These are phyloP conservation scores for Dreissena rostriformis DNA, from an alignment of 1,140 invertebrate species.

Conservation along the genomic window DNA sequence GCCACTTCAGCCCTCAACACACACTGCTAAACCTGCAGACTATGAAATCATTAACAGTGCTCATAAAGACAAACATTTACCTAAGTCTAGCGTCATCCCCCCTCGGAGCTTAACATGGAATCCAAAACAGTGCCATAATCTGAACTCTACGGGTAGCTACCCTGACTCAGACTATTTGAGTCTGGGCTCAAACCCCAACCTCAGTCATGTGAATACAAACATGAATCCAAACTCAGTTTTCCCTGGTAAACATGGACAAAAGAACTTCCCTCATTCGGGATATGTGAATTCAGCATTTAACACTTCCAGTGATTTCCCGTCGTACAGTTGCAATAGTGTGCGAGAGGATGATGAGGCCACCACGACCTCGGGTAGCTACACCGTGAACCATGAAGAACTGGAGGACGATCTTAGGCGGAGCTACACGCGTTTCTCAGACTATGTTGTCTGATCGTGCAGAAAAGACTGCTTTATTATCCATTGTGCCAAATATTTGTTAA, in stretches of 20 bases:
- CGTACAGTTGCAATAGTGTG: slow-evolving; percentile 46
- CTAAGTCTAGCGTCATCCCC: background rate
- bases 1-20: background rate
- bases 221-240: slow-evolving; percentile 4
- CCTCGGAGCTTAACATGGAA: background rate
- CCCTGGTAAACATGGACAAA: slow-evolving; percentile 20
- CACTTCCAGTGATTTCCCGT: slow-evolving; percentile 1
- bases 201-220: slow-evolving; percentile 21
- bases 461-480: background rate
- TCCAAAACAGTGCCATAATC: slow-evolving; percentile 41
- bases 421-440: slow-evolving; percentile 15
- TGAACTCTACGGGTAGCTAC: slow-evolving; percentile 41
- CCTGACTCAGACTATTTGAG: slow-evolving; percentile 44
- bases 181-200: slow-evolving; percentile 33
- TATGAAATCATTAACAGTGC: no score
- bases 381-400: slow-evolving; percentile 52
- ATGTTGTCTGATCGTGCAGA: slow-evolving; percentile 34
- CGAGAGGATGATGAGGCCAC: slow-evolving; percentile 55
- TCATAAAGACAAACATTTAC: slow-evolving; percentile 43
- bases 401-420: slow-evolving; percentile 37
- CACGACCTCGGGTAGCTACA: slow-evolving; percentile 56
- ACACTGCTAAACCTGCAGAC: no score
- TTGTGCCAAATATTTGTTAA: background rate
- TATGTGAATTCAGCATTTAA: slow-evolving; percentile 27
- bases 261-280: slow-evolving; percentile 1